Evolutionary conservation across 2,888 invertebrate genomes (phyloP).

Genomic region (Harpalus rufipes): DNA sequence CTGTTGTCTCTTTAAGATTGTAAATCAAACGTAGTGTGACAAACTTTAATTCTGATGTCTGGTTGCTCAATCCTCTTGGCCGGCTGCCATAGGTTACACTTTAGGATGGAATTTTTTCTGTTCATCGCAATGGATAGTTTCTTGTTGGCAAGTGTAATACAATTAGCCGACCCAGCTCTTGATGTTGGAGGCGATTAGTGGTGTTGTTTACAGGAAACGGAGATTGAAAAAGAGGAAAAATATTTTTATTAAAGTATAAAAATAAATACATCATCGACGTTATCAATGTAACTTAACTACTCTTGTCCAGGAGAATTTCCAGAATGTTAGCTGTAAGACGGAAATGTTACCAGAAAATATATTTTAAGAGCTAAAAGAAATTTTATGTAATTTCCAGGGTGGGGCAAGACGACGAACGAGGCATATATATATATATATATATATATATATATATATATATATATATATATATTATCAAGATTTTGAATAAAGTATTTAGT

Average conservation of each 20-base stretch:
- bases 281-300: background rate
- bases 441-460: too few relatives aligned
- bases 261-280: background rate
- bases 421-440: too few relatives aligned
- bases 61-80: conserved; percentile 67
- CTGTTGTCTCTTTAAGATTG: conserved; percentile 53
- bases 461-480: too few relatives aligned
- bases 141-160: conserved; percentile 53
- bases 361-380: too few relatives aligned
- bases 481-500: too few relatives aligned
- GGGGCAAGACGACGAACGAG: too few relatives aligned
- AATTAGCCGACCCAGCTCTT: conserved; percentile 45
- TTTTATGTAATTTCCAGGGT: too few relatives aligned
- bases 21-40: conserved; percentile 65
- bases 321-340: too few relatives aligned
- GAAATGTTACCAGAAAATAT: too few relatives aligned
- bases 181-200: conserved; percentile 39
- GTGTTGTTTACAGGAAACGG: conserved; percentile 41
- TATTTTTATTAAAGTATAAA: background rate
- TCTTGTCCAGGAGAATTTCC: too few relatives aligned
- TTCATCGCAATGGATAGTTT: conserved; percentile 55
- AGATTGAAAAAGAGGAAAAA: conserved; percentile 34
- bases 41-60: conserved; percentile 61
- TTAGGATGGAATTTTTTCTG: conserved; percentile 65
- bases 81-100: conserved; percentile 68